These are phyloP conservation scores for Orussus abietinus DNA, from an alignment of 1,140 invertebrate genomes.

Conservation along the genomic window DNA sequence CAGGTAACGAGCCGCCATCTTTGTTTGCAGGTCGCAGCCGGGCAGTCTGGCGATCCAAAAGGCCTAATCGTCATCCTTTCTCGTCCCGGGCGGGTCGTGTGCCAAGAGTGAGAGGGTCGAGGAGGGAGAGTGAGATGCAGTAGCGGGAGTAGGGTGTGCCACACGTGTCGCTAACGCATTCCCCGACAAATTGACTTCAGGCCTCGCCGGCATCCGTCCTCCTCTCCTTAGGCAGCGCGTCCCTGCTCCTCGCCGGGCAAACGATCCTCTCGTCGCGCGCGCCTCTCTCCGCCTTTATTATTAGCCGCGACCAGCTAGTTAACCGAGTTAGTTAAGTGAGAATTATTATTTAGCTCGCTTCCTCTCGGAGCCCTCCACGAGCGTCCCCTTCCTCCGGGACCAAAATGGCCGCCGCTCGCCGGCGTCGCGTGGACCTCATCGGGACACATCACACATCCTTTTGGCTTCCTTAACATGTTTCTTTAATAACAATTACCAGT, in stretches of 20 bases:
- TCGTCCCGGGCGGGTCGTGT: conserved; percentile 8
- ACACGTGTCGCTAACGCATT: conserved; percentile 51
- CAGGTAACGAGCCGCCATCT: too few relatives aligned
- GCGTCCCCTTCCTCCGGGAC: too few relatives aligned
- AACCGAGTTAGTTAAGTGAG: conserved; percentile 52
- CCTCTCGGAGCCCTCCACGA: conserved; percentile 13
- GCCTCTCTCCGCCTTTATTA: conserved; percentile 42
- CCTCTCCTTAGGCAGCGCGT: too few relatives aligned
- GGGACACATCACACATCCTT: too few relatives aligned
- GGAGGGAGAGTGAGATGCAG: conserved; percentile 6
- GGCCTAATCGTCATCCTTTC: too few relatives aligned
- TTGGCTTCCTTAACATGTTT: too few relatives aligned
- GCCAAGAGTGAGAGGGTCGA: conserved; percentile 12
- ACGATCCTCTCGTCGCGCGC: conserved; percentile 17
- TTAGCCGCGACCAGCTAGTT: conserved; percentile 51
- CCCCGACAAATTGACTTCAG: conserved; percentile 54
- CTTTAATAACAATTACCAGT: too few relatives aligned
- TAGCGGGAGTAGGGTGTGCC: conserved; percentile 16
- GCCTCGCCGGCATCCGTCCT: conserved; percentile 32
- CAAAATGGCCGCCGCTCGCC: too few relatives aligned
- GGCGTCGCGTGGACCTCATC: too few relatives aligned
- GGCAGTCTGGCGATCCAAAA: too few relatives aligned
- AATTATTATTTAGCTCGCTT: conserved; percentile 51
- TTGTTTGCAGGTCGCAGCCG: too few relatives aligned
- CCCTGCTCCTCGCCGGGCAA: conserved; percentile 15